A percentile compares a stretch with the other conserved stretches of the same genome.
phyloP scores from a whole-genome alignment of 2,113 vertebrate species.

The Oryctolagus cuniculus region DNA sequence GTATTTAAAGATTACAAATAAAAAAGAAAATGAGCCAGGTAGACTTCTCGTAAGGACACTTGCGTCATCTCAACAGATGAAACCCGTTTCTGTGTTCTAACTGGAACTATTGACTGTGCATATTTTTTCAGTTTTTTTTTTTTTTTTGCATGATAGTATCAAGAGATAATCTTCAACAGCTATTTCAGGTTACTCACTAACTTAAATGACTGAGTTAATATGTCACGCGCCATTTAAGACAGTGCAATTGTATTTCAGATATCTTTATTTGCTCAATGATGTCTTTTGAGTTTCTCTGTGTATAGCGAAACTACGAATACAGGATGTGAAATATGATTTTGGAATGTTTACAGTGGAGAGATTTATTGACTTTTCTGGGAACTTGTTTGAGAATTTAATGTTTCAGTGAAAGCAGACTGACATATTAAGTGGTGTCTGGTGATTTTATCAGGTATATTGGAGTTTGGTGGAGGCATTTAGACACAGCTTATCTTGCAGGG shows the following conservation, averaged over 20 bases:
- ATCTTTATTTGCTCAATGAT: conserved; percentile 1
- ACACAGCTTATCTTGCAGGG: not conserved
- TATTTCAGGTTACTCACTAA: conserved; percentile 25
- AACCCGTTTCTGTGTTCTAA: not conserved
- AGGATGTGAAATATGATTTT: not conserved
- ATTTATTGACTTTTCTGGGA: not conserved
- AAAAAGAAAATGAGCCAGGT: not conserved
- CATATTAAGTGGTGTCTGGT: not conserved
- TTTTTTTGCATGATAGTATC: conserved; percentile 29
- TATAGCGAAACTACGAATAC: not conserved
- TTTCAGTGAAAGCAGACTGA: not conserved
- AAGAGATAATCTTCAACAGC: not conserved
- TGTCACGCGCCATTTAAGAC: conserved; percentile 37
- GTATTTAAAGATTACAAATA: not conserved
- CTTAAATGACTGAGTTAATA: conserved; percentile 37
- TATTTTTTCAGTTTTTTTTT: conserved; percentile 55
- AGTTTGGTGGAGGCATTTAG: not conserved
- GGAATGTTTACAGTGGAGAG: not conserved
- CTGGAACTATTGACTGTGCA: not conserved
- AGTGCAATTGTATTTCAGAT: conserved; percentile 24
- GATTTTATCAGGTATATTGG: not conserved
- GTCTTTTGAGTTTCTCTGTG: conserved; percentile 7
- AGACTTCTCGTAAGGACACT: not conserved
- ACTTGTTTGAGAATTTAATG: not conserved
- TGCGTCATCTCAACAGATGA: not conserved